These are phyloP conservation scores for Lacanobia oleracea DNA, from an alignment of 2,888 invertebrate species.

Conservation along the genomic window DNA sequence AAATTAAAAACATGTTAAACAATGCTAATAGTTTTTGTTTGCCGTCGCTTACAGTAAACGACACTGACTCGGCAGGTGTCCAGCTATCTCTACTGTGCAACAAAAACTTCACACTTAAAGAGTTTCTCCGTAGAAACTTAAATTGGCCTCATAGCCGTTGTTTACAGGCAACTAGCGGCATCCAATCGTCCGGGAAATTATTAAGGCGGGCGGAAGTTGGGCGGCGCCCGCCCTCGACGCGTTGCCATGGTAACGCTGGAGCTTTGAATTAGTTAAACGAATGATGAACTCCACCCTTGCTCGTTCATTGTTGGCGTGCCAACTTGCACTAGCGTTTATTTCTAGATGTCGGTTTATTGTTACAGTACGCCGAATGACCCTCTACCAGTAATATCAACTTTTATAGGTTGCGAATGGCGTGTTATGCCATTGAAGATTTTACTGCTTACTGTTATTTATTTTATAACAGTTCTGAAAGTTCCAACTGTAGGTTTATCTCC, in stretches of 20 bases:
- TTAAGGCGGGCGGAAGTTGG: constrained; percentile 77
- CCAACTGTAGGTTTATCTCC: not conserved
- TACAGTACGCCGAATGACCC: constrained; percentile 22
- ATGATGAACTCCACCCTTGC: constrained; percentile 81
- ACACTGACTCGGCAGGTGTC: constrained; percentile 28
- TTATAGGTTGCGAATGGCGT: constrained; percentile 34
- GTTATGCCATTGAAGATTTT: constrained; percentile 32
- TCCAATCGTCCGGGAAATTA: constrained; percentile 84
- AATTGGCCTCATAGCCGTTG: constrained; percentile 79
- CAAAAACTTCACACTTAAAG: constrained; percentile 55
- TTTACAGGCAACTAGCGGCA: constrained; percentile 78
- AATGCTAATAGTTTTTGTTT: constrained; percentile 44
- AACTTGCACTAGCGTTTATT: constrained; percentile 50
- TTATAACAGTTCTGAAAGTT: not conserved
- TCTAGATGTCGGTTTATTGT: constrained; percentile 27
- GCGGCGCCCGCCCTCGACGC: constrained; percentile 75
- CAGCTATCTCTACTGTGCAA: constrained; percentile 45
- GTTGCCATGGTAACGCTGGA: constrained; percentile 81
- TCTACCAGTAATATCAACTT: constrained; percentile 13
- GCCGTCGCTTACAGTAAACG: not conserved
- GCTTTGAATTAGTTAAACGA: constrained; percentile 86
- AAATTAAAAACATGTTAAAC: constrained; percentile 39
- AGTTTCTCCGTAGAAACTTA: constrained; percentile 74
- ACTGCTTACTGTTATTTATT: constrained; percentile 16
- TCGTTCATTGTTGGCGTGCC: constrained; percentile 67